A percentile compares a stretch with the other conserved stretches of the same genome.
These are phyloP conservation scores for Martes martes DNA, from an alignment of 2,113 vertebrate species.

Conservation along the genomic window DNA sequence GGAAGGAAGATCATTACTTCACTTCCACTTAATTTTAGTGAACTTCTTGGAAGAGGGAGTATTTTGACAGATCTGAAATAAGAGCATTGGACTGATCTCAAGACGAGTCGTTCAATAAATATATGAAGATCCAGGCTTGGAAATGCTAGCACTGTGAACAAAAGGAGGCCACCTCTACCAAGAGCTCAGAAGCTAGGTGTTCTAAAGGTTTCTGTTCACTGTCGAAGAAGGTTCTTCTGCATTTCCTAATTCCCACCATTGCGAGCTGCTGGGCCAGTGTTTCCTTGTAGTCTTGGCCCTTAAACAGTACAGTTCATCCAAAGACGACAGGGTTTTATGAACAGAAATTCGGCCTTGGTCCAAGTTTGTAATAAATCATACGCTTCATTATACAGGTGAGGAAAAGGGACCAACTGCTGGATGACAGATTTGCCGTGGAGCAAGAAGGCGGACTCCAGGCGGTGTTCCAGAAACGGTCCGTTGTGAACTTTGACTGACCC, in stretches of 20 bases:
- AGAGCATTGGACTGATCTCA: not conserved
- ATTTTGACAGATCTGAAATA: slow-evolving; percentile 21
- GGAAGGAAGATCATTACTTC: not conserved
- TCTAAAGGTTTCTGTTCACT: not conserved
- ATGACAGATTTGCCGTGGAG: not conserved
- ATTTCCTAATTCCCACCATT: not conserved
- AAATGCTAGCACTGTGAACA: not conserved
- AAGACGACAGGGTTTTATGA: slow-evolving; percentile 34
- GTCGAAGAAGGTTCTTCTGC: not conserved
- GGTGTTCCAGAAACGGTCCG: not conserved
- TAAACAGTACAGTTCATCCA: not conserved
- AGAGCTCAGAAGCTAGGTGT: not conserved
- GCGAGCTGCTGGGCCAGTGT: not conserved
- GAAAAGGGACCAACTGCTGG: not conserved
- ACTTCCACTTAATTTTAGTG: not conserved
- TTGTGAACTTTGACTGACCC: not conserved
- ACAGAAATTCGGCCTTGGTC: slow-evolving; percentile 51
- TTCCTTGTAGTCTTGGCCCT: slow-evolving; percentile 55
- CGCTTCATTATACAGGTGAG: slow-evolving; percentile 48
- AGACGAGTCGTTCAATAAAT: not conserved
- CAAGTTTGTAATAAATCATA: slow-evolving; percentile 36
- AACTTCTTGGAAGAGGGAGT: slow-evolving; percentile 33
- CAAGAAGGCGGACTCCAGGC: not conserved
- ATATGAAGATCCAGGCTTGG: not conserved
- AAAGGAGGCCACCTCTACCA: not conserved